These are phyloP conservation scores for Psilopogon haemacephalus DNA, from an alignment of 2,113 vertebrate genomes.

Conservation along the genomic window DNA sequence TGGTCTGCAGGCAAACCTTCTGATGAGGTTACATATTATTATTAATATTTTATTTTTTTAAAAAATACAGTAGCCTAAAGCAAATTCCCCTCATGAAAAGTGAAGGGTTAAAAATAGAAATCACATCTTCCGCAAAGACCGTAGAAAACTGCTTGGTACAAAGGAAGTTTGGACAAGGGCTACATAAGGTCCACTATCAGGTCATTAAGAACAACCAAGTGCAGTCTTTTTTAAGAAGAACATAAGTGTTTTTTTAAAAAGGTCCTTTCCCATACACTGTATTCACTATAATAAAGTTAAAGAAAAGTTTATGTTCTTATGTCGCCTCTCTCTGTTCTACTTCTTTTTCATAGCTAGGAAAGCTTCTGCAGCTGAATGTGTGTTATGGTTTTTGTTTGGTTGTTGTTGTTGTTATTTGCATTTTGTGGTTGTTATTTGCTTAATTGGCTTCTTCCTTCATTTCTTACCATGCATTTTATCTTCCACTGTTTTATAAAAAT, in stretches of 20 bases:
- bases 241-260: fast-evolving
- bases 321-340: not conserved
- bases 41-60: not conserved
- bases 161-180: not conserved
- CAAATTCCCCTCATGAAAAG: not conserved
- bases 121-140: not conserved
- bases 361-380: not conserved
- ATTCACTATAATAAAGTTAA: not conserved
- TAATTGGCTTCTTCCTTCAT: not conserved
- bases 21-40: too few relatives aligned
- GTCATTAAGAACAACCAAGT: not conserved
- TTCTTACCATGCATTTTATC: not conserved
- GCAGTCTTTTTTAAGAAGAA: not conserved
- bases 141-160: not conserved
- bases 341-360: not conserved
- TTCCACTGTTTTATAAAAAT: not conserved
- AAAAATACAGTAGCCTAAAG: not conserved
- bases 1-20: not conserved
- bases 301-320: not conserved
- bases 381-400: fast-evolving
- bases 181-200: not conserved
- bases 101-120: fast-evolving
- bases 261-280: too few relatives aligned
- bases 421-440: not conserved
- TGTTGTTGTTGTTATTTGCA: not conserved